Base-by-base conservation (phyloP, 2,888 invertebrate species). In the Oligia strigilis region DNA sequence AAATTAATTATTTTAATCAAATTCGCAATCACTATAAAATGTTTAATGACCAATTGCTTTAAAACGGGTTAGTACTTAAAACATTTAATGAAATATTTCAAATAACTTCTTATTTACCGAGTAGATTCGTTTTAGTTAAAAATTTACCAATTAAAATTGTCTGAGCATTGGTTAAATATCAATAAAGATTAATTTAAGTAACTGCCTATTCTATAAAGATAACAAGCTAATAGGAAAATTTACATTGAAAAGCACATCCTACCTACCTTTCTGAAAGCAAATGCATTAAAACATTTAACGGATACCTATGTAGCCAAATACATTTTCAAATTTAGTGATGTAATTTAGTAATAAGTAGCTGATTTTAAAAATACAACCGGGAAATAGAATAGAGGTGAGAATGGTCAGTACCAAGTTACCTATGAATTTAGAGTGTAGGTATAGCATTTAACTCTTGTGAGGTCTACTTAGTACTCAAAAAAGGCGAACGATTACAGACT, bases 381-480 rank as follows among this genome's bases (percentile, higher is more conserved):
- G n/a, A 13, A 74, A 72, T 60, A 43, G 43, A 87, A 4, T 55
- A 80, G 19, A 55, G 86, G 86, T 85, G 78, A 87, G n/a, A 70
- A n/a, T 84, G 69, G 75, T 67, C 78, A 80, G 40, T 75, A 58
- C 40, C 62, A 64, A 36, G 36, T 40, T 75, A 52, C n/a, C 17
- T 52, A 58, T 66, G 23, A 72, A 83, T 76, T 76, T 69, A 76
- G 75, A 70, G 72, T 65, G 62, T n/a, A 76, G 29, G 29, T 29
- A 29, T 36, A 65, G 49, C 80, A 64, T 71, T 58, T 83, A 65
- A 71, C 64, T 90, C 92, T 90, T 94, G 96, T 96, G 96, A 88
- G 96, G 96, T 95, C 96, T 92, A 94, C 93, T 96, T 95, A 93
- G 95, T 95, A 95, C 93, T 92, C 94, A 91, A 94, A 95, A 89